Base-by-base conservation (phyloP, 1,140 invertebrate genomes). In the Onthophagus taurus region DNA sequence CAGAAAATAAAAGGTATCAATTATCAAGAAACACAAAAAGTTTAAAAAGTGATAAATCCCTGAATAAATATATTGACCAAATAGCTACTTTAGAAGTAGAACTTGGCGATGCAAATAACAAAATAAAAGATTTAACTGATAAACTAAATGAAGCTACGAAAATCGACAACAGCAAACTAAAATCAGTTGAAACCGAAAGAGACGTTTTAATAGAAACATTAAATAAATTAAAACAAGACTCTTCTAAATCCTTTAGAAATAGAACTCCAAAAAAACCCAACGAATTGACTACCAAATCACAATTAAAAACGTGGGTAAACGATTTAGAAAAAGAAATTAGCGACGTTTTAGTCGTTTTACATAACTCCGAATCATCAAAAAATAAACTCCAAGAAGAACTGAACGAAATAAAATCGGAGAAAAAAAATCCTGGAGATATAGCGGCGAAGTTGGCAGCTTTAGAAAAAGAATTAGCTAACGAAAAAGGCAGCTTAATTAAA, bases 311-410 rank as follows among this genome's bases (percentile, higher is more conserved):
- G 52, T 81, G 85, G 76, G 76, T 87, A 1, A 78, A 83, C 37
- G 83, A 87, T 31, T 68, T 86, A 50, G 84, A 86, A 63, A 79
- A 71, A 58, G 84, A 89, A 71, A 80, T 87, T 52, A 75, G 74
- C 47, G 76, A 84, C 54, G 69, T 85, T 56, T 74, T 72, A 52
- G 70, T 72, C 21, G 69, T 68, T 47, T 74, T 75, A 59, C 75
- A 69, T 65, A 77, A 74, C 53, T 70, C 70, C 35, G 75, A 77
- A 46, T 58, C 74, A 2, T 60, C 71, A 17, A 67, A 67, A 36
- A 64, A 70, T n/a, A 70, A 71, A 52, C 44, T 72, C 50, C 58
- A 72, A 59, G 57, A 67, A 57, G 55, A 71, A 59, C 43, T 56
- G 53, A 48, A 68, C 52, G 52, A 54, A 51, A 26, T 45, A 23